These are phyloP conservation scores for Branchipolynoe longqiensis DNA, from an alignment of 2,888 invertebrate genomes.

Conservation along the genomic window DNA sequence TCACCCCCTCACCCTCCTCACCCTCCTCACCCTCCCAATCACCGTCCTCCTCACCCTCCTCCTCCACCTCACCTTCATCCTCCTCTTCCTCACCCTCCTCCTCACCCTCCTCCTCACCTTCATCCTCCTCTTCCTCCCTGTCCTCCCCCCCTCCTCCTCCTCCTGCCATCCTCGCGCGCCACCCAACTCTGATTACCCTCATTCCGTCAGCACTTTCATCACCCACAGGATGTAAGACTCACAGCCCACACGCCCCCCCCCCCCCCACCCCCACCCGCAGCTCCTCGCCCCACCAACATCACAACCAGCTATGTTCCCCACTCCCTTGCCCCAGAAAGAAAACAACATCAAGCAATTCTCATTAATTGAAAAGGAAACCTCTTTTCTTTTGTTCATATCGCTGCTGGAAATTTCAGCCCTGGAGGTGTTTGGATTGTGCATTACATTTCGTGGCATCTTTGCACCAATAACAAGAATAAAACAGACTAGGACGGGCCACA, in stretches of 20 bases:
- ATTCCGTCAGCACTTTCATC: no score
- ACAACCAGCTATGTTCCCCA: conserved; percentile 1
- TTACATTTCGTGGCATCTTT: not conserved
- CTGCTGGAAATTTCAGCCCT: not conserved
- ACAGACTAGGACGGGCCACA: no score
- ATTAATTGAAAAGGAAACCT: conserved; percentile 1
- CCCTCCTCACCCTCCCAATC: no score
- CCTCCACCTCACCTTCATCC: no score
- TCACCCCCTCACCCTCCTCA: no score
- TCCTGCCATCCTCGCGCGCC: no score
- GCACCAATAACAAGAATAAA: not conserved
- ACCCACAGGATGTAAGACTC: no score
- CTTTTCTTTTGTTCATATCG: not conserved
- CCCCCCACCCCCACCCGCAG: not conserved
- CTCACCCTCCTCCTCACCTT: no score
- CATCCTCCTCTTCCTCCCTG: no score
- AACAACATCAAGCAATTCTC: not conserved
- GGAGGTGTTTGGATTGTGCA: conserved; percentile 16
- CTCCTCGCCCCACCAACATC: not conserved
- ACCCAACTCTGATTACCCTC: conserved; percentile 29
- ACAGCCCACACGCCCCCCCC: not conserved
- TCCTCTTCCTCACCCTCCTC: no score
- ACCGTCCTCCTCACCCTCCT: no score
- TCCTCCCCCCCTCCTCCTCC: no score
- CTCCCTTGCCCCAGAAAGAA: not conserved